Conservation (phyloP, 2,797 vertebrate species). For the Dendrocincla tyrannina region DNA sequence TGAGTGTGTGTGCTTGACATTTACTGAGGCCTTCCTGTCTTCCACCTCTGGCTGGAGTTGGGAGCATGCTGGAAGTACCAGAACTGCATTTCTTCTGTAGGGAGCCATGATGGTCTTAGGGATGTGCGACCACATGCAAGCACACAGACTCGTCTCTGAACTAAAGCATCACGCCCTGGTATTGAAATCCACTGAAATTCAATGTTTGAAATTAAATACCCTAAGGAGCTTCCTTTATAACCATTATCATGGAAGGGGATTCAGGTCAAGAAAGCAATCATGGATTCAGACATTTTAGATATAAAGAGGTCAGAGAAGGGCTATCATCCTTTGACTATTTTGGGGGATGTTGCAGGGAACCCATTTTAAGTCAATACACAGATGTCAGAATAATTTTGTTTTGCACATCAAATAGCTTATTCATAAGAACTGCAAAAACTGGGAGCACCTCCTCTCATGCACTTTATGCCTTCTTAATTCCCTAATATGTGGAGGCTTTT, state of each 20-base stretch:
- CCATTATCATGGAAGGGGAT: not conserved
- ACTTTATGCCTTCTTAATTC: not conserved
- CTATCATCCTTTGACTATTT: not conserved
- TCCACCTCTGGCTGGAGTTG: not conserved
- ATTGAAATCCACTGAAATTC: not conserved
- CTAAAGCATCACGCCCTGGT: not conserved
- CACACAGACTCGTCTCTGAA: not conserved
- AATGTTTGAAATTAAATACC: not conserved
- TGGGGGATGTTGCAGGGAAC: not conserved
- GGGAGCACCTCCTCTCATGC: not conserved
- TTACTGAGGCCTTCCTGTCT: not conserved
- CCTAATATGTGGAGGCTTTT: rapidly evolving
- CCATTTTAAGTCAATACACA: not conserved
- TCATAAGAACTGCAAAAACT: not conserved
- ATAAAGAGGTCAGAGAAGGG: not conserved
- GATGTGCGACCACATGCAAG: not conserved
- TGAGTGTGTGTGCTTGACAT: not conserved
- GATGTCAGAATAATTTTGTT: not conserved
- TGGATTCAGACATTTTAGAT: not conserved
- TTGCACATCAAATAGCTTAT: not conserved
- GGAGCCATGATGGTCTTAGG: not conserved
- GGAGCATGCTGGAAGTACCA: not conserved
- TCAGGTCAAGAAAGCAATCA: not conserved
- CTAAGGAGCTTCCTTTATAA: not conserved
- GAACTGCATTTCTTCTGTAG: not conserved